A percentile compares a stretch with the other conserved stretches of the same genome.
Evolutionary conservation across 2,113 vertebrate genomes (phyloP).

Genomic region (Chaetodon auriga): DNA sequence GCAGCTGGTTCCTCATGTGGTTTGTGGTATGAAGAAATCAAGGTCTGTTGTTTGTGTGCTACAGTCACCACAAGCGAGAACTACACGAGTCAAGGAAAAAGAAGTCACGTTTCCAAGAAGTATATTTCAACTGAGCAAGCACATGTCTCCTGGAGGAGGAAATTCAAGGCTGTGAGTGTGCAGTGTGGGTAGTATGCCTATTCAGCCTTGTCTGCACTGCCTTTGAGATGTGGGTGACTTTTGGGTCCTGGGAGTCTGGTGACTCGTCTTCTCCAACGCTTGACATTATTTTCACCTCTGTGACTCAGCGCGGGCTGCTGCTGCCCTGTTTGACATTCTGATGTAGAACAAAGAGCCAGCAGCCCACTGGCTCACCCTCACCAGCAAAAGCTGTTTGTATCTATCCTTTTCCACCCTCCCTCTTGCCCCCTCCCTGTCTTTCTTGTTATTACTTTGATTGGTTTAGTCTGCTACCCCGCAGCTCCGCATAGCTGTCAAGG

Average conservation of each 20-base stretch:
- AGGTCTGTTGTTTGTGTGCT: constrained; percentile 10
- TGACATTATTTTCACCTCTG: constrained; percentile 66
- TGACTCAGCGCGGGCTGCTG: constrained; percentile 62
- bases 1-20: constrained; percentile 16
- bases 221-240: constrained; percentile 44
- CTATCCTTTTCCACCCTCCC: constrained; percentile 21
- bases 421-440: constrained; percentile 36
- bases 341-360: constrained; percentile 61
- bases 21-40: constrained; percentile 32
- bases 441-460: constrained; percentile 59
- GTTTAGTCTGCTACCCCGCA: constrained; percentile 39
- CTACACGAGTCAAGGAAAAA: not conserved
- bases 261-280: constrained; percentile 54
- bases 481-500: constrained; percentile 21
- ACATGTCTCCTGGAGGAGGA: constrained; percentile 9
- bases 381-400: constrained; percentile 52
- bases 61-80: constrained; percentile 4
- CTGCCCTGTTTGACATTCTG: constrained; percentile 66
- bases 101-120: not conserved
- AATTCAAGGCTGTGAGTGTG: constrained; percentile 20
- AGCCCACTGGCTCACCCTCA: constrained; percentile 53
- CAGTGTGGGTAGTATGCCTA: constrained; percentile 28
- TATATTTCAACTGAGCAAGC: constrained; percentile 18
- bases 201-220: constrained; percentile 31
- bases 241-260: constrained; percentile 45